Evolutionary conservation across 2,888 invertebrate genomes (phyloP), one percentile per base, ranked within the genome.

Genomic region (Spilosoma lubricipeda): DNA sequence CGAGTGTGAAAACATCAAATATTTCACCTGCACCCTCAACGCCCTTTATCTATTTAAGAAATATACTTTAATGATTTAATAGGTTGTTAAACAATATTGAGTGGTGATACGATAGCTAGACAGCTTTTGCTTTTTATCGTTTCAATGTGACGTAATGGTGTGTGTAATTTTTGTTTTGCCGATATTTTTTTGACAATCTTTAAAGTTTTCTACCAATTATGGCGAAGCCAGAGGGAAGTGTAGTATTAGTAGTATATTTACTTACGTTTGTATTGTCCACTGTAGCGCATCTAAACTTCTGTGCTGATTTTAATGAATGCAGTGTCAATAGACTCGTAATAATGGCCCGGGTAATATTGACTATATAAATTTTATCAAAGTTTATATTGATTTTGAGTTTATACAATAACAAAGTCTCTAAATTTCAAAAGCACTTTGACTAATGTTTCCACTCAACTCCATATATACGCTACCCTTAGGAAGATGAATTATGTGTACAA

Each of bases 1-100:
- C 77, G 80, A 73, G 86, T 67, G 85, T 88, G 87, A 89, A 90
- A 90, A 90, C 87, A 88, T 88, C 56, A 69, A 73, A 88, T 88
- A 86, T 85, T 81, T 86, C 84, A 87, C 82, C 75, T 69, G 76
- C 75, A 64, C 0, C 27, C 65, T 65, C 45, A 45, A 13, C 67
- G n/a, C 52, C 63, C 68, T 64, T 56, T 18, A 20, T 45, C 2
- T 42, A 33, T 13, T 18, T n/a, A 18, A 11, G 45, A 45, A 42
- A 42, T 52, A 52, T 52, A 52, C 20, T 7, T 42, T 39, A 18
- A 27, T 63, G 9, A 20, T 70, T 33, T 70, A 36, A 67, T 67
- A 30, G 33, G 39, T 30, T 74, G 42, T 70, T 39, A 59, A 42
- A 70, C n/a, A 13, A 39, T 63, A 63, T 70, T 42, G 30, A 63